Base-by-base conservation (phyloP, 2,888 invertebrate genomes). In the Cheilosia soror region DNA sequence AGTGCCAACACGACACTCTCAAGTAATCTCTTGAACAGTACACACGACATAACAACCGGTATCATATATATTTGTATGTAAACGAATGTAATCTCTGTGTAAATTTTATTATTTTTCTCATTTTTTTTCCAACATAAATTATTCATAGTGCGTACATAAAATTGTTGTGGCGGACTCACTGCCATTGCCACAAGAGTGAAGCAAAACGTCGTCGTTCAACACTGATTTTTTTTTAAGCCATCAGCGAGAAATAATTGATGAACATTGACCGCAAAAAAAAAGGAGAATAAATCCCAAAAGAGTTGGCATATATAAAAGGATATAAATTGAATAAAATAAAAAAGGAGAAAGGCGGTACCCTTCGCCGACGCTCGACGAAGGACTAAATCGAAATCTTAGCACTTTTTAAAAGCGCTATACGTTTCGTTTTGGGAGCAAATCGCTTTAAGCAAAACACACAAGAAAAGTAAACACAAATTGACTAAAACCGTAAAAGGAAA, bases 61-160 rank as follows among this genome's bases (percentile, higher is more conserved):
- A 58, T 66, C 76, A 76, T 42, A 53, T 51, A 66, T 40, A 49
- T 58, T 60, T 66, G 66, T 72, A 72, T 60, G 66, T 71, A 77
- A 66, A 82, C 60, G 55, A 83, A 73, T 68, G 78, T 79, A 68
- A 79, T 71, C 72, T 69, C 57, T 78, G 83, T 79, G 79, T 79
- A 68, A 78, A 83, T 79, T 79, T 83, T 73, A 79, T 83, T 75
- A 75, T 68, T 66, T 78, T 69, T 79, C 72, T 78, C 72, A 62
- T 62, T 79, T 71, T 79, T 71, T 73, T 63, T 57, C n/a, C 49
- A 51, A 79, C 33, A 73, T 83, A 68, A 83, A 79, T 83, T 73
- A 78, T 83, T 83, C 83, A 83, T 73, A 73, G 79, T 79, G 79
- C 63, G 79, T 79, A 78, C 63, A 78, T 63, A 78, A 63, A 66